Conservation (phyloP, 2,888 invertebrate genomes). For the Ditylenchus weischeri region DNA sequence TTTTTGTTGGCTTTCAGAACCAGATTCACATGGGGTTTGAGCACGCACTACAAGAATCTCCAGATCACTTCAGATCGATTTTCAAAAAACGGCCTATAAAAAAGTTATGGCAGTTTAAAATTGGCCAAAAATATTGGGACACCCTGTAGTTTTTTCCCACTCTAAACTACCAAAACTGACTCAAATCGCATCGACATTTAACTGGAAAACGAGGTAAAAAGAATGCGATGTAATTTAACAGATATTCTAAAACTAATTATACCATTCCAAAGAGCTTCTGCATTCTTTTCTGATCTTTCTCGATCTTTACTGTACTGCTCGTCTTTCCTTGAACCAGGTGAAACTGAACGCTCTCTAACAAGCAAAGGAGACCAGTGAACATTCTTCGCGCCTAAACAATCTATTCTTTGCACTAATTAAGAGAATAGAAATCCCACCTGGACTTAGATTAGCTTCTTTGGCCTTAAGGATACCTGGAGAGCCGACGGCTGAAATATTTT, state of each 20-base stretch:
- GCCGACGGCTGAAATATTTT: slow-evolving; percentile 19
- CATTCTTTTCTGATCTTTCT: background rate
- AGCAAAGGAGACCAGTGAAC: slow-evolving; percentile 37
- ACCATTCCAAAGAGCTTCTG: slow-evolving; percentile 26
- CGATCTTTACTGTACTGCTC: background rate
- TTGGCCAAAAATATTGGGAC: too few relatives aligned
- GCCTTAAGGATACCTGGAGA: slow-evolving; percentile 29
- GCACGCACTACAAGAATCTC: too few relatives aligned
- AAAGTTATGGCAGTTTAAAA: too few relatives aligned
- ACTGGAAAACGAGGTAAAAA: too few relatives aligned
- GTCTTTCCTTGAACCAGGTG: slow-evolving; percentile 15
- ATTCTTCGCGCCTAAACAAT: slow-evolving; percentile 28
- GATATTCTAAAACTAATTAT: background rate
- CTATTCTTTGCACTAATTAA: background rate
- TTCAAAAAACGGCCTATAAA: too few relatives aligned
- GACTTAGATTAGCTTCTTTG: slow-evolving; percentile 13
- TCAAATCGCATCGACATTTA: too few relatives aligned
- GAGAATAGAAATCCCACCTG: slow-evolving; percentile 16
- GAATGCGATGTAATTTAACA: too few relatives aligned
- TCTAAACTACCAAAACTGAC: too few relatives aligned
- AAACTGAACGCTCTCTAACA: slow-evolving; percentile 24
- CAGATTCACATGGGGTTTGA: too few relatives aligned
- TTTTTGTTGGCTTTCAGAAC: too few relatives aligned
- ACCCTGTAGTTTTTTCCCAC: too few relatives aligned
- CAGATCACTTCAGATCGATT: too few relatives aligned